Evolutionary conservation across 2,888 invertebrate genomes (phyloP), one percentile per base, ranked within the genome.

Genomic region (Ephialtes manifestator): DNA sequence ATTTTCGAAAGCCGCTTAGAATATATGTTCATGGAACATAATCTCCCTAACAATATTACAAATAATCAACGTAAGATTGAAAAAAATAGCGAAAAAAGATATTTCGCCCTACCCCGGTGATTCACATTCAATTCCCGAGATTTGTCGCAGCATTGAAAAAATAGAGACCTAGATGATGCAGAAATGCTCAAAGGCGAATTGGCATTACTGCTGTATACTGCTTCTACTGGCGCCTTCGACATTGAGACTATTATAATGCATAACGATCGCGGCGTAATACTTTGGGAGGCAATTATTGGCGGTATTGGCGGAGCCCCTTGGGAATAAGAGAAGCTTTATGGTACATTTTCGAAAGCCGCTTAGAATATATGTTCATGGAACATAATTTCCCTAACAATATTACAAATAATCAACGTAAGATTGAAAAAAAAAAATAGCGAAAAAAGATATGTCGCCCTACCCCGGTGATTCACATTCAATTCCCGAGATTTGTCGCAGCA

Each of bases 231-330:
- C 20, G 63, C 48, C 20, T 60, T 70, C 78, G 24, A 31, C 68
- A 31, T 48, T 24, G 48, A 51, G 70, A 78, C 60, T 70, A 70
- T 71, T 71, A 70, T 70, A 58, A 24, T 24, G 24, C 24, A 24
- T 24, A 24, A 24, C 24, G 24, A 24, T 24, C 24, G 24, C 24
- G 24, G 24, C 24, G 24, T 71, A 70, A 78, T 78, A 78, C 68
- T 78, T 78, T 78, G 78, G 60, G 60, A 71, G 78, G 70, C 78
- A 70, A 78, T 78, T 78, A 78, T 78, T 78, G 78, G 78, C 70
- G 58, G 70, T 63, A 60, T 39, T 78, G 70, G 78, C 51, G n/a
- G 35, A 70, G 48, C 24, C 58, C 60, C 60, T 60, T 48, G 70
- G 48, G 51, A 71, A n/a, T n/a, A n/a, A n/a, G n/a, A n/a, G n/a